Conservation (phyloP, 30 jellyfish, hydroid and myxozoan genomes). For the Cassiopea xamachana region DNA sequence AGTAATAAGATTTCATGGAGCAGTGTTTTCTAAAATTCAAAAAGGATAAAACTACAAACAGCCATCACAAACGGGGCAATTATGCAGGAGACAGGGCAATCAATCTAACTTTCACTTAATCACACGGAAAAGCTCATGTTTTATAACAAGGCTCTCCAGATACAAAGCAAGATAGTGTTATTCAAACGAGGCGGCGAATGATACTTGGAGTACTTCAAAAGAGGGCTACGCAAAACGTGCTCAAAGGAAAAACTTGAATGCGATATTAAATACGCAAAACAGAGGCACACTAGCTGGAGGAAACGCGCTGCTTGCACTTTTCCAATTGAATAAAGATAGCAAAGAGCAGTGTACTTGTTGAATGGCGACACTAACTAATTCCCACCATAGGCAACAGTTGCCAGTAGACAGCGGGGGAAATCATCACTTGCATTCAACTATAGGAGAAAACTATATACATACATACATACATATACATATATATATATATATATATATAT, state of each 20-base stretch:
- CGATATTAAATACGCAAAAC: too few species aligned
- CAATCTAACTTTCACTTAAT: conserved; percentile 29
- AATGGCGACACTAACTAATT: not conserved
- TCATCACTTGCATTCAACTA: too few species aligned
- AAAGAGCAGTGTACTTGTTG: too few species aligned
- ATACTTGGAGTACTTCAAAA: too few species aligned
- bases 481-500: too few species aligned
- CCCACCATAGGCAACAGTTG: too few species aligned
- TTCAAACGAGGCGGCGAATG: not conserved
- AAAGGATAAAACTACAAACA: conserved; percentile 29
- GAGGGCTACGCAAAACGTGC: not conserved
- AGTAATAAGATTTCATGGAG: conserved; percentile 70
- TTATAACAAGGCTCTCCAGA: not conserved
- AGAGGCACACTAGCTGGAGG: too few species aligned
- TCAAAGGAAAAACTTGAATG: too few species aligned
- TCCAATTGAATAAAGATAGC: too few species aligned
- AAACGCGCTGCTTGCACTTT: too few species aligned
- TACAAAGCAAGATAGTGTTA: not conserved
- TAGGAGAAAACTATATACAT: not conserved
- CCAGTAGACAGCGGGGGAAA: too few species aligned
- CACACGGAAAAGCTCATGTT: not conserved
- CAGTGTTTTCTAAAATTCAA: conserved; percentile 37
- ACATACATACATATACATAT: not conserved
- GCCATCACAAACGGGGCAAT: conserved; percentile 36
- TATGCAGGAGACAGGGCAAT: conserved; percentile 43